Percentiles rank a stretch among this genome's conserved stretches.
These are phyloP conservation scores for Helicolenus hilgendorfi DNA, from an alignment of 2,797 vertebrate genomes.

Conservation along the genomic window DNA sequence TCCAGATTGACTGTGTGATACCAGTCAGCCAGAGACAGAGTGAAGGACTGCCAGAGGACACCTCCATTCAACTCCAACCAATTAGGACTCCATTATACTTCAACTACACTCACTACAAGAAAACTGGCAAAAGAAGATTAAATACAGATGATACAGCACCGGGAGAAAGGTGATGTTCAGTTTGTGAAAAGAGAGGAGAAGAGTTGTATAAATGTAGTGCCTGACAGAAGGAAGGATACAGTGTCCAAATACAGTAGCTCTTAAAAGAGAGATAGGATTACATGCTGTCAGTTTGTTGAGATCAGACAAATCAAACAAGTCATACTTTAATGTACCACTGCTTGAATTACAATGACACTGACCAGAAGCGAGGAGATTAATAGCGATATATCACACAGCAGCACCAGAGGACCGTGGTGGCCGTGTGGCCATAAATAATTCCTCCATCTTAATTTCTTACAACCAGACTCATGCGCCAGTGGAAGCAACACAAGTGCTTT, in stretches of 20 bases:
- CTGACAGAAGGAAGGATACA: not conserved
- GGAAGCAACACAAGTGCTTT: conserved; percentile 44
- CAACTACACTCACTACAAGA: conserved; percentile 29
- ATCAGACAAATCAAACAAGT: not conserved
- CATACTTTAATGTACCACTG: not conserved
- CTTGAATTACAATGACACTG: conserved; percentile 14
- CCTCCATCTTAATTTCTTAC: conserved; percentile 44
- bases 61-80: conserved; percentile 33
- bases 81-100: conserved; percentile 41
- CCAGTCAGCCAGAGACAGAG: conserved; percentile 15
- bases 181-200: conserved; percentile 1
- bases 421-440: conserved; percentile 54
- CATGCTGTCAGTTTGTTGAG: not conserved
- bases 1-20: conserved; percentile 62
- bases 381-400: not conserved
- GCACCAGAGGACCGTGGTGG: not conserved
- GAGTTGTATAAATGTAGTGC: not conserved
- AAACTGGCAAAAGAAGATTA: conserved; percentile 19
- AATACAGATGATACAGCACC: conserved; percentile 3
- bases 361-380: conserved; percentile 16
- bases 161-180: conserved; percentile 5
- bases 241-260: not conserved
- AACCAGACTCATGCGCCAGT: conserved; percentile 33
- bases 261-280: not conserved
- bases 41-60: conserved; percentile 78